Base-by-base conservation (phyloP, 2,888 invertebrate species). In the Synergus gifuensis region DNA sequence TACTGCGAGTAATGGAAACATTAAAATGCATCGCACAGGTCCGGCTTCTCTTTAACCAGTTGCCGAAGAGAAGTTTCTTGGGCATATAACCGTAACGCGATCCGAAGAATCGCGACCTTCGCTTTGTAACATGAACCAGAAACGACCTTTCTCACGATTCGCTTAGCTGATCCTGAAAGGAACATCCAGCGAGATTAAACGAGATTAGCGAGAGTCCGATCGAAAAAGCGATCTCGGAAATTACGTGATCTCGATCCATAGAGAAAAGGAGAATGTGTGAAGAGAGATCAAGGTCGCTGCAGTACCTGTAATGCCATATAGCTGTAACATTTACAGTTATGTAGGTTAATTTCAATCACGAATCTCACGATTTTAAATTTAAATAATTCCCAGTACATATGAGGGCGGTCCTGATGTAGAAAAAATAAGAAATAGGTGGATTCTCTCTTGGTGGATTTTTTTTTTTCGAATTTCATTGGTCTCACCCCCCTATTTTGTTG, bases 101-200 rank as follows among this genome's bases (percentile, higher is more conserved):
- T 73, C 73, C 54, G 54, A 73, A 73, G 40, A 54, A 40, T 73
- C 73, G 54, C 77, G 77, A 77, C 77, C 67, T 67, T 79, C 79
- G 79, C 62, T 54, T 64, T 36, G 62, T 66, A 60, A n/a, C 42
- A 60, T 44, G 60, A 76, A 49, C 69, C 42, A 62, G 69, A 67
- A 79, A 77, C 79, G 77, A 77, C 76, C 79, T 81, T 54, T 79
- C 76, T 78, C 79, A 76, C 78, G 76, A 73, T 69, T 79, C 73
- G 76, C 67, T 73, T 58, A 40, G 36, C 54, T 54, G 73, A 73
- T 36, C 36, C 28, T 73, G n/a, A 73, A 36, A 54, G 49, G 73
- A 73, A 73, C 54, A 73, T 73, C 36, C n/a, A 54, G 73, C n/a
- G 36, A 73, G 54, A 73, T 73, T 73, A 54, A 54, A 16, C 16